These are phyloP conservation scores for Pogonognathellus flavescens DNA, from an alignment of 1,140 invertebrate genomes.

Conservation along the genomic window DNA sequence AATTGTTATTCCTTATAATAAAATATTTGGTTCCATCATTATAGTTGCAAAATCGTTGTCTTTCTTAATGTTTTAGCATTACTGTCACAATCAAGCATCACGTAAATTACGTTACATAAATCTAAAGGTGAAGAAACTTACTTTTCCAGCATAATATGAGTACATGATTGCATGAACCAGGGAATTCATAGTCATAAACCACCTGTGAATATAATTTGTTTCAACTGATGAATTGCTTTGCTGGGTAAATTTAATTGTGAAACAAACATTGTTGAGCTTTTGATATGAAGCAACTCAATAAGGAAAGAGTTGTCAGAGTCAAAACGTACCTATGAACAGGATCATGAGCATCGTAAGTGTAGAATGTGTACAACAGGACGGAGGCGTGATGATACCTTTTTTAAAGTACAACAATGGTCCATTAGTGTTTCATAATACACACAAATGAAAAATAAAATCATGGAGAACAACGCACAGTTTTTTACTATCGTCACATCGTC, in stretches of 20 bases:
- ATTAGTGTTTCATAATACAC: too few species aligned
- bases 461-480: too few species aligned
- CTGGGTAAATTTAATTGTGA: neutral
- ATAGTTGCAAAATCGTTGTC: too few species aligned
- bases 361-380: conserved; percentile 32
- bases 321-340: conserved; percentile 17
- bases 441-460: neutral
- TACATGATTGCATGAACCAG: conserved; percentile 17
- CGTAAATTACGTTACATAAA: neutral
- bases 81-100: too few species aligned
- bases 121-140: neutral
- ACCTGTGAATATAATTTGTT: neutral
- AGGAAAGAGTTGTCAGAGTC: too few species aligned
- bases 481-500: too few species aligned
- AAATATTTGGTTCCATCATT: too few species aligned
- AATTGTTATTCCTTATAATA: too few species aligned
- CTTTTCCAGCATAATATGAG: conserved; percentile 10
- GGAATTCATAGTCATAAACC: conserved; percentile 27
- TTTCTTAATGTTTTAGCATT: too few species aligned
- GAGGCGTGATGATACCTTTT: conserved; percentile 29
- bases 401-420: too few species aligned
- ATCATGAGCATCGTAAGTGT: conserved; percentile 37
- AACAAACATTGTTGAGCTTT: too few species aligned
- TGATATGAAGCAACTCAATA: too few species aligned
- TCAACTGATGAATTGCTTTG: neutral